Percentiles rank a stretch among this genome's conserved stretches.
Evolutionary conservation across 2,113 vertebrate species (phyloP).

Genomic region (Theristicus caerulescens): DNA sequence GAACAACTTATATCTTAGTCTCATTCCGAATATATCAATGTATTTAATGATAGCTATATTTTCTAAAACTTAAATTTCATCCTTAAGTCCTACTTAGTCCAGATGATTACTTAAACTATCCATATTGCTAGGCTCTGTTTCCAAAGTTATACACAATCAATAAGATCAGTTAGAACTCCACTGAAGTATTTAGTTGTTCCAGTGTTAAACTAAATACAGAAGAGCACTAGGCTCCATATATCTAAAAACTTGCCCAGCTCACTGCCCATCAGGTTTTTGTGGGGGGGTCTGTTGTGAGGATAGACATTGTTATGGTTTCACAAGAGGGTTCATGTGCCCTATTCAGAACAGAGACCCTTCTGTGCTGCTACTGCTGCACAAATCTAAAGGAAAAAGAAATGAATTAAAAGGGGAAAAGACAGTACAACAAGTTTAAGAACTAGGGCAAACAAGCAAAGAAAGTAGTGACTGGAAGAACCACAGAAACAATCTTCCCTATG

Average conservation of each 20-base stretch:
- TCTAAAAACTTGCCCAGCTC: neutral
- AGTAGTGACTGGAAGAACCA: neutral
- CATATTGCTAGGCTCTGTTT: neutral
- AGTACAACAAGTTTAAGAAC: neutral
- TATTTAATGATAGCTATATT: neutral
- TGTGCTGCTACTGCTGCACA: neutral
- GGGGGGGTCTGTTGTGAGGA: neutral
- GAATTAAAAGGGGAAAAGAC: neutral
- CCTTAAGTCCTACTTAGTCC: neutral
- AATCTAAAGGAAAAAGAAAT: neutral
- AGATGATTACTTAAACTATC: neutral
- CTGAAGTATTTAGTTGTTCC: neutral
- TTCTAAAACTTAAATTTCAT: neutral
- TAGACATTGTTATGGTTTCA: neutral
- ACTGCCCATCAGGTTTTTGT: neutral
- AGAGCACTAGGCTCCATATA: neutral
- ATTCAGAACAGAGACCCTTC: neutral
- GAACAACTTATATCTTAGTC: neutral
- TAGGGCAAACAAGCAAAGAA: neutral
- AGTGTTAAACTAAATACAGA: neutral
- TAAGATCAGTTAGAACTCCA: neutral
- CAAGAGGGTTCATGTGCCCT: rapidly evolving
- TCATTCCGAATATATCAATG: neutral
- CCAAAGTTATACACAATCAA: neutral
- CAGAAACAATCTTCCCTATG: neutral